phyloP scores from a whole-genome alignment of 2,888 invertebrate genomes.

The Dorcus parallelipipedus region DNA sequence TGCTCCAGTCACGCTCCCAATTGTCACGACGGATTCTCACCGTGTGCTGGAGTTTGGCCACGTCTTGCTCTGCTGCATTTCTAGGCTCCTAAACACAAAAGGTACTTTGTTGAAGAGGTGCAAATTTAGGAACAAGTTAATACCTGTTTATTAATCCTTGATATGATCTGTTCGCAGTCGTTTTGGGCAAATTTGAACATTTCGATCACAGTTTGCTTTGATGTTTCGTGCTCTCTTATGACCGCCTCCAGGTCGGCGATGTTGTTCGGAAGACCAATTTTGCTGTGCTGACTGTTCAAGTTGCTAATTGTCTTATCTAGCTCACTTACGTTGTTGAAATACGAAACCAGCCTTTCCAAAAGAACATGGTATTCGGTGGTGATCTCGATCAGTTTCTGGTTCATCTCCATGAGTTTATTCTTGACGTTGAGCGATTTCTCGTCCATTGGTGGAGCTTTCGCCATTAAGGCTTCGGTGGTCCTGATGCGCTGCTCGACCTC shows the following conservation, averaged over 20 bases:
- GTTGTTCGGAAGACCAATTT: slow-evolving; percentile 46
- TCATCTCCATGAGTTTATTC: slow-evolving; percentile 63
- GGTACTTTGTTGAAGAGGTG: not conserved
- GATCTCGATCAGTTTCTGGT: slow-evolving; percentile 63
- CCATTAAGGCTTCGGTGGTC: slow-evolving; percentile 62
- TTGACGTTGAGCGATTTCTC: slow-evolving; percentile 60
- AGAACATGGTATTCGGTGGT: slow-evolving; percentile 69
- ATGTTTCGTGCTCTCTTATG: slow-evolving; percentile 62
- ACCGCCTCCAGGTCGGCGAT: slow-evolving; percentile 54
- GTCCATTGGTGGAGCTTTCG: slow-evolving; percentile 54
- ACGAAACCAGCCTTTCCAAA: slow-evolving; percentile 64
- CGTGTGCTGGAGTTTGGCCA: slow-evolving; percentile 62
- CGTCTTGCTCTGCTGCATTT: slow-evolving; percentile 64
- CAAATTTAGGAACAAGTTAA: slow-evolving; percentile 9
- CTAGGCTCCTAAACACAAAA: slow-evolving; percentile 55
- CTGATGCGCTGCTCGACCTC: slow-evolving; percentile 68
- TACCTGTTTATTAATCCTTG: slow-evolving; percentile 63
- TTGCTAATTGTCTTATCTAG: slow-evolving; percentile 60
- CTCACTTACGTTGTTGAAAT: slow-evolving; percentile 65
- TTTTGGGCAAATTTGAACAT: slow-evolving; percentile 62
- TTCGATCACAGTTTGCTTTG: slow-evolving; percentile 62
- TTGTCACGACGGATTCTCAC: slow-evolving; percentile 58
- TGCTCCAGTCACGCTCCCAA: slow-evolving; percentile 63
- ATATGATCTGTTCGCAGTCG: slow-evolving; percentile 66
- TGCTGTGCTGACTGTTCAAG: slow-evolving; percentile 51